Percentiles rank a stretch among this genome's conserved stretches.
Conservation (phyloP, 1,140 invertebrate genomes). For the Cherax destructor region DNA sequence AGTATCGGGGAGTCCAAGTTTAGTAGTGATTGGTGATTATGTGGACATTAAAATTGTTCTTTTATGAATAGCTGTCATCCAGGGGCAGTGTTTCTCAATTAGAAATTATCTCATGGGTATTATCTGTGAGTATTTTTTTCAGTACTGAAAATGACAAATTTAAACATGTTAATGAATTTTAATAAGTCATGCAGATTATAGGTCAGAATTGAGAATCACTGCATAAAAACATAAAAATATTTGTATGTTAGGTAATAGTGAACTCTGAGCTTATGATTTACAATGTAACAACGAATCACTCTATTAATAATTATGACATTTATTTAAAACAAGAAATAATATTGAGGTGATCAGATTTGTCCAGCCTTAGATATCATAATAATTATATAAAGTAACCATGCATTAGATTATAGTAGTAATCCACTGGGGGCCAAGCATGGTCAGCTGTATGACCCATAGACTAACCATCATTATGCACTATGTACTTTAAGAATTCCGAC, state of each 20-base stretch:
- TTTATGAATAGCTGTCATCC: neutral
- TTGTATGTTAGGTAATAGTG: neutral
- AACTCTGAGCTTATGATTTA: constrained; percentile 24
- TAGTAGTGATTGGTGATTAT: neutral
- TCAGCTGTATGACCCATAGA: neutral
- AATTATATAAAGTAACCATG: constrained; percentile 1
- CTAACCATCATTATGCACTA: constrained; percentile 2
- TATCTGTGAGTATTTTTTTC: neutral
- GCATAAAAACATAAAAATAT: neutral
- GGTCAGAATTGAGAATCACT: constrained; percentile 12
- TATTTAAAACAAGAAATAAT: neutral
- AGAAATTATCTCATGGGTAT: neutral
- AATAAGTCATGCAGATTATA: neutral
- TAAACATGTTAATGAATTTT: neutral
- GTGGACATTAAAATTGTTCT: neutral
- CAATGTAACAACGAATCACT: constrained; percentile 30
- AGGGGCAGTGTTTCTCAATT: neutral
- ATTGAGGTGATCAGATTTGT: neutral
- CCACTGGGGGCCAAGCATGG: neutral
- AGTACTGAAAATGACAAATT: neutral
- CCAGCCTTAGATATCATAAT: constrained; percentile 29
- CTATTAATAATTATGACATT: neutral
- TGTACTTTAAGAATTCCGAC: neutral
- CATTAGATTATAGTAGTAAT: constrained; percentile 24
- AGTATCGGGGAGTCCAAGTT: constrained; percentile 3